A percentile compares a stretch with the other conserved stretches of the same genome.
Evolutionary conservation across 2,888 invertebrate genomes (phyloP).

Genomic region (Stegophylla sp.): DNA sequence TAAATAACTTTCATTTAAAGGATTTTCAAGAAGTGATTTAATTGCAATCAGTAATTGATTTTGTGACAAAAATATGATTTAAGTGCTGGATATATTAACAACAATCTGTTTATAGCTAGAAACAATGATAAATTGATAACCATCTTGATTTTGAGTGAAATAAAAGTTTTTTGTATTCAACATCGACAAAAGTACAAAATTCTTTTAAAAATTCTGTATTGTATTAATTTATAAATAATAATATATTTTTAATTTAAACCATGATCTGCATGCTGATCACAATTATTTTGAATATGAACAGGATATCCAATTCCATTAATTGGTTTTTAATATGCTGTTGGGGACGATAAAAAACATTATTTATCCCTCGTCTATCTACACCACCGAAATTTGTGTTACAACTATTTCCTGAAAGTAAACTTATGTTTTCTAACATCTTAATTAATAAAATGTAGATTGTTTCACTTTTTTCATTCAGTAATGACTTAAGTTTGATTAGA

Average conservation of each 20-base stretch:
- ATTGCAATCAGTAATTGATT: background rate
- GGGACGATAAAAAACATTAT: background rate
- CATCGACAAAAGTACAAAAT: background rate
- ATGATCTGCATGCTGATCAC: background rate
- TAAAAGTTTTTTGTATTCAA: background rate
- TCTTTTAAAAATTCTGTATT: background rate
- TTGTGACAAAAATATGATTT: background rate
- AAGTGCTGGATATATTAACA: background rate
- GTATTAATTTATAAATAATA: background rate
- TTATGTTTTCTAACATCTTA: background rate
- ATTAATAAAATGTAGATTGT: background rate
- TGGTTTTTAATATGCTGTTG: slow-evolving; percentile 4
- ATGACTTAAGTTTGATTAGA: too few relatives aligned
- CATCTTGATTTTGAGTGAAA: background rate
- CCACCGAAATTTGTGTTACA: slow-evolving; percentile 15
- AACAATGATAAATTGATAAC: background rate
- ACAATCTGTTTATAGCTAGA: background rate
- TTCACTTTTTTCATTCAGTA: slow-evolving; percentile 2
- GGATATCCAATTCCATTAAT: background rate
- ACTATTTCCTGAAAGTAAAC: background rate
- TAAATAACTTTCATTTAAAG: slow-evolving; percentile 9
- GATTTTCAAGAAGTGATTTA: slow-evolving; percentile 6
- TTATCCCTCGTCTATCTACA: slow-evolving; percentile 3
- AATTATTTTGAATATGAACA: background rate
- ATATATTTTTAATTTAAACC: background rate